Percentiles rank a stretch among this genome's conserved stretches.
These are phyloP conservation scores for Phenganax marumi DNA, from an alignment of 92 coral and sea anemone species.

Conservation along the genomic window DNA sequence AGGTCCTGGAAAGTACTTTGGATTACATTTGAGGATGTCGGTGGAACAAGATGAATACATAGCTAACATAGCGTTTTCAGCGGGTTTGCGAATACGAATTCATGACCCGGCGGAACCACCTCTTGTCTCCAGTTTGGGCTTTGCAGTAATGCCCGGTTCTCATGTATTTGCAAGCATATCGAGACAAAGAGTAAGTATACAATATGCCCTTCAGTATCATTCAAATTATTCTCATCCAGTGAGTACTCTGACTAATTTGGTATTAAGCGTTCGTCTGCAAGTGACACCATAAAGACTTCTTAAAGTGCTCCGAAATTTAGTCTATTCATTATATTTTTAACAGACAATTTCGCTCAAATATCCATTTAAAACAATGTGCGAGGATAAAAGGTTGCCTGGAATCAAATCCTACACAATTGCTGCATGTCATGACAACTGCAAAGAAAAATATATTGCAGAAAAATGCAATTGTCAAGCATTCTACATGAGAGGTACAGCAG, in stretches of 20 bases:
- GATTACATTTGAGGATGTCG: slow-evolving; percentile 24
- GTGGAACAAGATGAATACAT: slow-evolving; percentile 29
- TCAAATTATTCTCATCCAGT: background rate
- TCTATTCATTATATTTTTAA: background rate
- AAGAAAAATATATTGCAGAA: background rate
- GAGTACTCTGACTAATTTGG: too few species aligned
- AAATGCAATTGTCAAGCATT: slow-evolving; percentile 19
- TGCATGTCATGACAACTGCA: slow-evolving; percentile 27
- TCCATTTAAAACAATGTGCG: slow-evolving; percentile 30
- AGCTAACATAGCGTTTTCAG: slow-evolving; percentile 16
- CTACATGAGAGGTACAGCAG: slow-evolving; percentile 26
- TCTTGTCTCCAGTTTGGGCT: slow-evolving; percentile 26
- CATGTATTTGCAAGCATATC: slow-evolving; percentile 25
- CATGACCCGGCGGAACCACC: slow-evolving; percentile 36
- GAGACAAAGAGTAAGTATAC: slow-evolving; percentile 16
- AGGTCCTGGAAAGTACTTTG: slow-evolving; percentile 22
- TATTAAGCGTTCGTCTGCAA: too few species aligned
- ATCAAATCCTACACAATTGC: slow-evolving; percentile 20
- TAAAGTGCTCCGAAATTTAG: too few species aligned
- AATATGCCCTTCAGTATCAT: background rate
- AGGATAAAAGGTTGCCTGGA: background rate
- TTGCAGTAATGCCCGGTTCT: slow-evolving; percentile 37
- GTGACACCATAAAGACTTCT: too few species aligned
- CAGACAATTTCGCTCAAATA: slow-evolving; percentile 19
- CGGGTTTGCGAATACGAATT: slow-evolving; percentile 23